These are phyloP conservation scores for Phoeniculus purpureus DNA, from an alignment of 2,797 vertebrate species.

Conservation along the genomic window DNA sequence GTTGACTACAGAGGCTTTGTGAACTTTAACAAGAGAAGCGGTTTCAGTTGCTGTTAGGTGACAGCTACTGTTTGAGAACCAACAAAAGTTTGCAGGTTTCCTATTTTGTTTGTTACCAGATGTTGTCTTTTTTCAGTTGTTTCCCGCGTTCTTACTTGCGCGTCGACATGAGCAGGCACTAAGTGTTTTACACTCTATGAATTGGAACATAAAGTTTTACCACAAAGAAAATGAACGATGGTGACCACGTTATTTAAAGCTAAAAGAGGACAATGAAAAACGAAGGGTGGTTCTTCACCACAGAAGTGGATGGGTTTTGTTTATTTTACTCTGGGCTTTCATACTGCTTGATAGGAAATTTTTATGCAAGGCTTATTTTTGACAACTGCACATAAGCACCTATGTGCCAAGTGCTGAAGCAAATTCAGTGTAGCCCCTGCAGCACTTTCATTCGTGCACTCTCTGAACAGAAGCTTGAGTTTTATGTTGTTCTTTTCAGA, in stretches of 20 bases:
- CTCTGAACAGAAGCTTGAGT: background rate
- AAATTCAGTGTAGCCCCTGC: background rate
- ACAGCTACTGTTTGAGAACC: background rate
- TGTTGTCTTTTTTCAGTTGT: background rate
- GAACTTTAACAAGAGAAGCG: background rate
- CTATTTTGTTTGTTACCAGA: background rate
- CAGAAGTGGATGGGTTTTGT: background rate
- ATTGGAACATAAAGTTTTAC: background rate
- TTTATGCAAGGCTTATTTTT: conserved; percentile 8
- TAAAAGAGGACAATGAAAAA: background rate
- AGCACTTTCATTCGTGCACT: background rate
- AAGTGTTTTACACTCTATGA: conserved; percentile 1
- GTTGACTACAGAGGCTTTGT: background rate
- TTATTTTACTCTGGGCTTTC: conserved; percentile 9
- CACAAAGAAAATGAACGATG: background rate
- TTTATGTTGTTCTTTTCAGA: background rate
- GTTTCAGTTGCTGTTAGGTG: background rate
- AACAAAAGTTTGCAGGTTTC: background rate
- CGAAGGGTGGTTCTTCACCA: background rate
- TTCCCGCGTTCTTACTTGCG: background rate
- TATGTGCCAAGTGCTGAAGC: background rate
- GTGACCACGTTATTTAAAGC: background rate
- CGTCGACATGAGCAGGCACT: background rate
- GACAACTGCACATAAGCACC: background rate
- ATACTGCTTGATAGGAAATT: background rate